Percentiles rank a stretch among this genome's conserved stretches.
Conservation (phyloP, 2,113 vertebrate species). For the Gallinago media region DNA sequence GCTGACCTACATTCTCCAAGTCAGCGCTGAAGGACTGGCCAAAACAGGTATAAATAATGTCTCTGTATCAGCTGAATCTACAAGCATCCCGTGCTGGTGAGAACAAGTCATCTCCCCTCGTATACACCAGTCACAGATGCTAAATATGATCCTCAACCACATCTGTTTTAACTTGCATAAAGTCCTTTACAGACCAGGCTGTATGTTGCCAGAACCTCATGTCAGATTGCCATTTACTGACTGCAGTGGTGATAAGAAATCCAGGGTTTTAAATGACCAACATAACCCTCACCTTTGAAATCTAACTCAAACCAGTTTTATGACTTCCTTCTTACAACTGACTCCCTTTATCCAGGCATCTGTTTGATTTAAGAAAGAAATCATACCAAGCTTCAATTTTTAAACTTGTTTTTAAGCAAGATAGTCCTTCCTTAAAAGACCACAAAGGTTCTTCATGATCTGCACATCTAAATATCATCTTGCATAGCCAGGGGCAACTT, state of each 20-base stretch:
- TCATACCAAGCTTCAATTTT: not conserved
- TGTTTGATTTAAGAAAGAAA: not conserved
- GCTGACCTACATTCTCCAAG: not conserved
- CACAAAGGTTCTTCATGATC: not conserved
- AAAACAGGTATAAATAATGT: not conserved
- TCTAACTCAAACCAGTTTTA: not conserved
- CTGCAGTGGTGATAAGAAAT: not conserved
- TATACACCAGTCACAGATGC: not conserved
- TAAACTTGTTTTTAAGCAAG: not conserved
- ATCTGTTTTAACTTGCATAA: not conserved
- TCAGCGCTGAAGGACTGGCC: not conserved
- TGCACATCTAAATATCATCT: not conserved
- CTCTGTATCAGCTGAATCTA: rapidly evolving
- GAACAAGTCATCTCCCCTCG: not conserved
- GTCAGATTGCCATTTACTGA: not conserved
- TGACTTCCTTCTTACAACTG: not conserved
- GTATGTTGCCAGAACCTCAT: not conserved
- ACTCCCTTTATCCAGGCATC: not conserved
- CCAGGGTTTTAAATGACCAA: not conserved
- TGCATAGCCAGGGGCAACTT: not conserved
- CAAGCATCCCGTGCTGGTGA: not conserved
- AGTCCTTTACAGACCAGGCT: not conserved
- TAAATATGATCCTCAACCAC: not conserved
- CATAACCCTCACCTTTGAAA: not conserved
- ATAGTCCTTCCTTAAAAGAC: not conserved